phyloP scores from a whole-genome alignment of 1,140 invertebrate genomes.

The Diorhabda carinulata region DNA sequence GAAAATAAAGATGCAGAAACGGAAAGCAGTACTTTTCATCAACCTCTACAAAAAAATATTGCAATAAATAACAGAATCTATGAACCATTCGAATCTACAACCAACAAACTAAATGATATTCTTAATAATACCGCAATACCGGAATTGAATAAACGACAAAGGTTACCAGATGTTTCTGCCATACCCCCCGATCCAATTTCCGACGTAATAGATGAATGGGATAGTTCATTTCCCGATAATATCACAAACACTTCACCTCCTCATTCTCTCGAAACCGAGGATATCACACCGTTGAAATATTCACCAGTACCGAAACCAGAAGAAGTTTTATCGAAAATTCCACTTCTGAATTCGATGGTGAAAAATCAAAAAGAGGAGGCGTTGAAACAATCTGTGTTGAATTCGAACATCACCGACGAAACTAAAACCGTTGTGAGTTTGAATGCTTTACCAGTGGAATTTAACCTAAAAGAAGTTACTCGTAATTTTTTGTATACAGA shows the following conservation, averaged over 20 bases:
- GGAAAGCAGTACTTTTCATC: not conserved
- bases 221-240: not conserved
- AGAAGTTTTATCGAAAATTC: slow-evolving; percentile 19
- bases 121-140: not conserved
- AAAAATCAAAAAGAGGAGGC: slow-evolving; percentile 13
- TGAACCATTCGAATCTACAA: slow-evolving; percentile 4
- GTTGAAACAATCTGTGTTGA: slow-evolving; percentile 3
- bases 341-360: slow-evolving; percentile 17
- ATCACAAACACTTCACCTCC: slow-evolving; percentile 11
- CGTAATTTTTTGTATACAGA: slow-evolving; percentile 40
- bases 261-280: slow-evolving; percentile 4
- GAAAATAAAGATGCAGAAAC: not conserved
- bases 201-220: slow-evolving; percentile 7
- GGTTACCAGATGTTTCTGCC: slow-evolving; percentile 7
- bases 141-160: slow-evolving; percentile 12
- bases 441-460: not conserved
- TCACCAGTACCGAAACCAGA: slow-evolving; percentile 1
- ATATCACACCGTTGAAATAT: not conserved
- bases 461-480: slow-evolving; percentile 20
- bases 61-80: slow-evolving; percentile 9
- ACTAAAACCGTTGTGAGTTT: slow-evolving; percentile 20
- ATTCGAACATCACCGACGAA: slow-evolving; percentile 26
- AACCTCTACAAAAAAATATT: not conserved
- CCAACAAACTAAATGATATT: not conserved
- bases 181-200: not conserved